phyloP scores from a whole-genome alignment of 1,140 invertebrate species.

The Cotesia chilonis region DNA sequence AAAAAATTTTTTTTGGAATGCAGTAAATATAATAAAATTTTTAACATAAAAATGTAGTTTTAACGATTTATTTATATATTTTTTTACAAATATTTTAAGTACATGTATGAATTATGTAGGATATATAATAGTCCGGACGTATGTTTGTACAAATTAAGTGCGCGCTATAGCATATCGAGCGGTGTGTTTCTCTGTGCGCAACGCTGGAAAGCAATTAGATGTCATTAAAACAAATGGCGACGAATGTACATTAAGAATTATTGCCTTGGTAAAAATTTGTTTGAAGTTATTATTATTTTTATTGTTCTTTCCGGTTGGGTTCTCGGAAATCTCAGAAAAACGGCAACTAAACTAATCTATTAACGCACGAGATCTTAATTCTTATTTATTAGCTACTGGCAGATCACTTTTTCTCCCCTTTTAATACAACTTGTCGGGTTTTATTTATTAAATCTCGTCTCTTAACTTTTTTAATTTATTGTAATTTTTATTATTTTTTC shows the following conservation, averaged over 20 bases:
- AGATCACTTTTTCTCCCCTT: constrained; percentile 30
- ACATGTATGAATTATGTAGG: too few relatives aligned
- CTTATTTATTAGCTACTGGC: neutral
- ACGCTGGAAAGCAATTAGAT: constrained; percentile 64
- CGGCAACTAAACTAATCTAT: too few relatives aligned
- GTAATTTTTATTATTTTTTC: constrained; percentile 3
- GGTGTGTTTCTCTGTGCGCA: constrained; percentile 50
- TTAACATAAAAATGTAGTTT: neutral
- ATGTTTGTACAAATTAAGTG: constrained; percentile 42
- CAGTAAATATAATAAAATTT: neutral
- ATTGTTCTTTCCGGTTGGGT: constrained; percentile 65
- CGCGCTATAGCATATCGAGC: constrained; percentile 39
- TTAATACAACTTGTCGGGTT: constrained; percentile 6
- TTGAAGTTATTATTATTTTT: constrained; percentile 64
- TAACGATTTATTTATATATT: too few relatives aligned
- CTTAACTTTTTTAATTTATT: constrained; percentile 4
- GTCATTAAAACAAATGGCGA: constrained; percentile 53
- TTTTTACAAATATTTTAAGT: too few relatives aligned
- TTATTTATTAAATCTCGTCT: constrained; percentile 30
- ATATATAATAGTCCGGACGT: constrained; percentile 5
- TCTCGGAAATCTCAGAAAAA: constrained; percentile 63
- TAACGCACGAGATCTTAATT: constrained; percentile 56
- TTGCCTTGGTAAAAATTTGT: constrained; percentile 53
- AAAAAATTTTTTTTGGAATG: neutral
- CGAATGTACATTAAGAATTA: constrained; percentile 17